These are phyloP conservation scores for Platycheirus albimanus DNA, from an alignment of 2,888 invertebrate genomes.

Conservation along the genomic window DNA sequence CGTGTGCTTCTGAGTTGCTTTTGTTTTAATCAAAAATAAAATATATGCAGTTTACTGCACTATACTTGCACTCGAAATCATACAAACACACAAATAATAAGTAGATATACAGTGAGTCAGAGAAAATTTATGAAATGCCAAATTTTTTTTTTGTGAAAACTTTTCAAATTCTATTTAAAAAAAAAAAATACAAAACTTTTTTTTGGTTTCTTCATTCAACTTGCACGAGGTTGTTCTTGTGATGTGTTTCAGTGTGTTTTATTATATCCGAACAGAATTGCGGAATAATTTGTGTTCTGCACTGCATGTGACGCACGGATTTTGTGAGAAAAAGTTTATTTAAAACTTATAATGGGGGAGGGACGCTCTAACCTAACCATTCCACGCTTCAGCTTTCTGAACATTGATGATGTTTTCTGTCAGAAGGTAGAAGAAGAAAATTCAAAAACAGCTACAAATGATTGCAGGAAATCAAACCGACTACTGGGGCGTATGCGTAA, in stretches of 20 bases:
- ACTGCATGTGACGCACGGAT: constrained; percentile 34
- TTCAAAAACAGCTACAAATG: constrained; percentile 17
- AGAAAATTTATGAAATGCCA: constrained; percentile 30
- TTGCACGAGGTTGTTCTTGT: constrained; percentile 5
- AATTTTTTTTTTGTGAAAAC: constrained; percentile 10
- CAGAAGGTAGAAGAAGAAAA: constrained; percentile 1
- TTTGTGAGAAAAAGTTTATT: constrained; percentile 43
- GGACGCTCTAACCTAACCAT: not conserved
- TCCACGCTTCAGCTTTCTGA: not conserved
- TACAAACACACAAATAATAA: not conserved
- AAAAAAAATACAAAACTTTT: not conserved
- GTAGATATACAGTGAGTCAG: constrained; percentile 1
- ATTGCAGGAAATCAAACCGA: constrained; percentile 25
- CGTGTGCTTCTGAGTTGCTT: constrained; percentile 46
- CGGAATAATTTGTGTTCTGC: constrained; percentile 18
- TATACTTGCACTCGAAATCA: not conserved
- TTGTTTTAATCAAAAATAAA: constrained; percentile 64
- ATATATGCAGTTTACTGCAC: constrained; percentile 63
- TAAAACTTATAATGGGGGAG: not conserved
- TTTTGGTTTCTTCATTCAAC: constrained; percentile 48
- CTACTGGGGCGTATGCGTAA: constrained; percentile 44
- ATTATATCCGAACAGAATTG: constrained; percentile 41
- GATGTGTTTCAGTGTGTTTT: constrained; percentile 21
- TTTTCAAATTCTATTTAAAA: constrained; percentile 34
- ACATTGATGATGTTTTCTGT: constrained; percentile 7